phyloP scores from a whole-genome alignment of 2,113 vertebrate species.

The Prochilodus magdalenae region DNA sequence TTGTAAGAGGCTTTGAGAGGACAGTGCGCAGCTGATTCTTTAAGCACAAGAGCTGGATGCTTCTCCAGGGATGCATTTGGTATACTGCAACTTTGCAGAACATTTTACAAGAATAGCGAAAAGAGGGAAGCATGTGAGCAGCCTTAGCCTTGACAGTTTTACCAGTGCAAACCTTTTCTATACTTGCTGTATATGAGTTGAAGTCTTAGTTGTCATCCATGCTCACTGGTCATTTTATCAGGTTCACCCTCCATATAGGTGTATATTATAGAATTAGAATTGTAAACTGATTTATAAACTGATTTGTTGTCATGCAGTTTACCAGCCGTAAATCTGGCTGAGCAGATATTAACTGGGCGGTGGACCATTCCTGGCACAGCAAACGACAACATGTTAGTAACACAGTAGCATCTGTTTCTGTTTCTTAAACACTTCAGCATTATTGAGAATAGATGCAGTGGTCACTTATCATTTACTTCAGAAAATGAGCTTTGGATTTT shows the following conservation, averaged over 20 bases:
- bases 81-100: conserved; percentile 34
- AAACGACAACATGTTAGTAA: too few species aligned
- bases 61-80: conserved; percentile 30
- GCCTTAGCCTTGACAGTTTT: not conserved
- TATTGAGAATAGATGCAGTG: too few species aligned
- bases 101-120: conserved; percentile 16
- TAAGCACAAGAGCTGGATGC: conserved; percentile 20
- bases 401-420: too few species aligned
- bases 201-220: too few species aligned
- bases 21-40: conserved; percentile 21
- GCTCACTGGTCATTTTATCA: not conserved
- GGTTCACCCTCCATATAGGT: not conserved
- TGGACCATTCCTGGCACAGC: too few species aligned
- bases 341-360: too few species aligned
- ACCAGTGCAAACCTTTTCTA: not conserved
- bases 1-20: conserved; percentile 36
- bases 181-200: not conserved
- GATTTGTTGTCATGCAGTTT: too few species aligned
- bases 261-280: not conserved
- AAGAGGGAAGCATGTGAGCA: not conserved
- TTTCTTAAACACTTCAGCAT: too few species aligned
- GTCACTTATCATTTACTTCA: too few species aligned
- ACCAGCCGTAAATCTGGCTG: too few species aligned
- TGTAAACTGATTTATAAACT: too few species aligned
- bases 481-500: too few species aligned